Evolutionary conservation across 2,888 invertebrate species (phyloP), one percentile per base, ranked within the genome.

Genomic region (Plebejus anna): DNA sequence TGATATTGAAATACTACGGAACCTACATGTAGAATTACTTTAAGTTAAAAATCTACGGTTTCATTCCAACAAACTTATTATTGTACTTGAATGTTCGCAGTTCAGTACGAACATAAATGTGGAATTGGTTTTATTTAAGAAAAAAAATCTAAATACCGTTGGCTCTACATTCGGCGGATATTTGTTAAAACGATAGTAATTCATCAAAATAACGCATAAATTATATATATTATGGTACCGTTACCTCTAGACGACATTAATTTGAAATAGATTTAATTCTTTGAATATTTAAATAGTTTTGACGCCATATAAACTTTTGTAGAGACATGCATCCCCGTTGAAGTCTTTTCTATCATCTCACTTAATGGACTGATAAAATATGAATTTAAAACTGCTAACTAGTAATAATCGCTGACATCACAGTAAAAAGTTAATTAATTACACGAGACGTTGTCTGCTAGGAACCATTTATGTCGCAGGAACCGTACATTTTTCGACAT

Each of bases 291-390:
- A 11, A 66, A 66, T 28, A 61, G 28, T 28, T 28, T 61, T 28
- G 22, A 2, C 32, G 66, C 32, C 32, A 72, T 47, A 47, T 72
- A 72, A 72, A 42, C 3, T 72, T 28, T 72, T 72, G 47, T 72
- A 47, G n/a, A 42, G 47, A 72, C 42, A 38, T 13, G 47, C 32
- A 32, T 51, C 11, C n/a, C 28, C 73, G 73, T 73, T 73, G 55
- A 73, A 55, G 73, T 73, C 73, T 55, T 73, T 55, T 73, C 38
- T 22, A 71, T 0, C 42, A 22, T 71, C 42, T 71, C 42, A 42
- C 6, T 16, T 32, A 32, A 13, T 55, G 13, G 16, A n/a, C 22
- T 6, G 32, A 32, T 66, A 28, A 7, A 59, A 59, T 59, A n/a
- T 4, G 4, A 16, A 55, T 55, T 16, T 13, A 55, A 55, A 55